Evolutionary conservation across 2,888 invertebrate species (phyloP), one percentile per base, ranked within the genome.

Genomic region (Brenthis ino): DNA sequence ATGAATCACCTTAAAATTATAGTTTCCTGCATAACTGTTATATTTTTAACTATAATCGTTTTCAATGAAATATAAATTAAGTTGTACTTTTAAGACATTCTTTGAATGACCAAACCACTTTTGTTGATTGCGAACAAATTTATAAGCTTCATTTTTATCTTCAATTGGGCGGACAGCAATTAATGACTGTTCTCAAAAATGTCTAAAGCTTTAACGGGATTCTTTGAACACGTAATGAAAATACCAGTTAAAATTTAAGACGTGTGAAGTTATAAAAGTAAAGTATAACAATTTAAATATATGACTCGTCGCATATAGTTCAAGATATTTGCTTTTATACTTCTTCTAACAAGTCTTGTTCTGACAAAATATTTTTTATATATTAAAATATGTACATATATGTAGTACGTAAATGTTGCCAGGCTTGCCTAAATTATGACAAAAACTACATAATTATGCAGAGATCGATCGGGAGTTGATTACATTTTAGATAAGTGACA

Each of bases 1-100:
- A 67, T 56, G 56, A 67, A 57, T 67, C 56, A 13, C 43, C 43
- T 67, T 51, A 63, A 61, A 43, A 43, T 57, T 56, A 67, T 60
- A 51, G 67, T 48, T 67, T 67, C 67, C 67, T 56, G 33, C 56
- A 56, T 67, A 63, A 47, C 43, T 28, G 43, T 63, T 63, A n/a
- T 43, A 51, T 57, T 43, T 63, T 61, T 43, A 63, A 55, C 60
- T 54, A 54, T 20, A 51, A 47, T 66, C 8, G 13, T 53, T 63
- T 63, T 50, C 24, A 61, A 13, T 56, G 61, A 56, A 63, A 61
- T 50, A 67, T 67, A 61, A 63, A 61, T 63, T 50, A 56, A 60
- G n/a, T 56, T 67, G 37, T 54, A 16, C 51, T 51, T 37, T 63
- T 37, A 33, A 63, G 51, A 63, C 37, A 63, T 53, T 63, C 53